Base-by-base conservation (phyloP, 1,140 invertebrate genomes). In the Drosophila novamexicana region DNA sequence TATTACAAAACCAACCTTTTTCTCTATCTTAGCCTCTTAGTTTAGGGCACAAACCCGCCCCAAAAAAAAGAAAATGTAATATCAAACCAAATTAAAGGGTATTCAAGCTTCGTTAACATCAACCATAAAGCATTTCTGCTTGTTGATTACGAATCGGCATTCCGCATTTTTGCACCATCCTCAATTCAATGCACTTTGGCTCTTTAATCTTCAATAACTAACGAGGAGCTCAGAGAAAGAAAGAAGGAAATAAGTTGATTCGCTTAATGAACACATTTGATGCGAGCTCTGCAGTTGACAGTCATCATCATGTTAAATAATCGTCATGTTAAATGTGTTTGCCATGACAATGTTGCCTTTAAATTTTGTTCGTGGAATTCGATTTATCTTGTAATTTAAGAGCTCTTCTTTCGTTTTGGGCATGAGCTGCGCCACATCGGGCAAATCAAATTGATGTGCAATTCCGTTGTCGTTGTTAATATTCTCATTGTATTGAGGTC, bases 391-490 rank as follows among this genome's bases (percentile, higher is more conserved):
- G 65, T 61, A 61, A 68, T 57, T 57, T 56, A 47, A 63, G 57
- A 50, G 34, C 40, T 12, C 16, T 22, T 36, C 7, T 49, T 12
- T 29, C 7, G 6, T 47, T 9, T 3, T 16, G 56, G 10, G 34
- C 22, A 4, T 6, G 22, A 29, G 22, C 72, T 58, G 57, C 45
- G 57, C 37, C 56, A n/a, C 40, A 50, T 29, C 14, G 32, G 44
- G 12, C 82, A 81, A 79, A 88, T 82, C 82, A 88, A 79, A 88
- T 79, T 77, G 59, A 86, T 88, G 71, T 75, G 40, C 50, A 39
- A 57, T 75, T 29, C 22, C 0, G 22, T 5, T 29, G 22, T 52
- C 50, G n/a, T 16, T 52, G 22, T 39, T 37, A 37, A 70, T 66
- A 36, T 49, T 45, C 40, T 34, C 40, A 37, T 34, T 73, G 53